These are phyloP conservation scores for Atherix ibis DNA, from an alignment of 2,888 invertebrate genomes.

Conservation along the genomic window DNA sequence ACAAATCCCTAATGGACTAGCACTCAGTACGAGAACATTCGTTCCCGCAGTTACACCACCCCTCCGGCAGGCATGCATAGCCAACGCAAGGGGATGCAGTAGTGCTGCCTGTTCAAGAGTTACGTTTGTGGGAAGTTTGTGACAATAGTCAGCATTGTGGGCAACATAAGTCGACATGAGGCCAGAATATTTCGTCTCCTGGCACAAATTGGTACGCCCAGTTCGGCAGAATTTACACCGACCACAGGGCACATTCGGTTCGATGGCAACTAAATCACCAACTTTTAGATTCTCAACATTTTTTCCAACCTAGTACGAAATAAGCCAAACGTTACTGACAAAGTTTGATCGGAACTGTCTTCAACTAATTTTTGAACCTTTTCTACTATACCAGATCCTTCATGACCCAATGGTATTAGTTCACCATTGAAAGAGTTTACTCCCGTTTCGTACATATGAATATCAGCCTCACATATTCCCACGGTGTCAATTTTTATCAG, in stretches of 20 bases:
- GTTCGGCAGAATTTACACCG: slow-evolving; percentile 64
- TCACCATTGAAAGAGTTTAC: not conserved
- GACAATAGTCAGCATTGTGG: slow-evolving; percentile 24
- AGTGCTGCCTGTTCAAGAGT: slow-evolving; percentile 20
- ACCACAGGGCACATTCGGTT: slow-evolving; percentile 81
- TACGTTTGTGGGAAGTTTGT: slow-evolving; percentile 17
- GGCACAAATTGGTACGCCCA: slow-evolving; percentile 23
- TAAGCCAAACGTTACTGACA: too few relatives aligned
- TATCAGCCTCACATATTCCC: slow-evolving; percentile 88
- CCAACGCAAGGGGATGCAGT: slow-evolving; percentile 19
- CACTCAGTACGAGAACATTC: slow-evolving; percentile 22
- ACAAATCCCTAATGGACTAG: slow-evolving; percentile 19
- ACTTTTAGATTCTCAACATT: slow-evolving; percentile 45
- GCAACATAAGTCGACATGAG: slow-evolving; percentile 19
- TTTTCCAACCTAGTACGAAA: slow-evolving; percentile 35
- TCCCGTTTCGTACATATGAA: slow-evolving; percentile 53
- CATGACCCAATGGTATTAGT: slow-evolving; percentile 65
- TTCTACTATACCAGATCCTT: slow-evolving; percentile 64
- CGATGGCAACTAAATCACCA: slow-evolving; percentile 84
- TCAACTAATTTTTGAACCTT: too few relatives aligned
- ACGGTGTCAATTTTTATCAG: slow-evolving; percentile 55
- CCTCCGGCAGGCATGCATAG: slow-evolving; percentile 22
- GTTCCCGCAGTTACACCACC: slow-evolving; percentile 18
- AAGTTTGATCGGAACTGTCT: too few relatives aligned
- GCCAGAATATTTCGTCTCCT: slow-evolving; percentile 19